These are phyloP conservation scores for Styela plicata DNA, from an alignment of 23 tunicate species.

Conservation along the genomic window DNA sequence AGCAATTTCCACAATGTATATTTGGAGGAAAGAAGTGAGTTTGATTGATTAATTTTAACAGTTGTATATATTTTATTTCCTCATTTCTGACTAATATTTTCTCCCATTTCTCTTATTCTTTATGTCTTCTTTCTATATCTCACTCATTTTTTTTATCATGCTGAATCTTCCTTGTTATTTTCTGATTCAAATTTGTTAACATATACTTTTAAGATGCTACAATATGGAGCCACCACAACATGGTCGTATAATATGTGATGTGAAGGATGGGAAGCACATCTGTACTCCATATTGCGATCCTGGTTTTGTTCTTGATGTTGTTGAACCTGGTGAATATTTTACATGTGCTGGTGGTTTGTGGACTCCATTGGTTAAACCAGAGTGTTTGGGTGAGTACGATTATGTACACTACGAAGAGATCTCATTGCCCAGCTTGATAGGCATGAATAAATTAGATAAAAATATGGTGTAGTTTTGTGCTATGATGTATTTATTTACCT, in stretches of 20 bases:
- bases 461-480: too few species aligned
- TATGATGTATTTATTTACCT: too few species aligned
- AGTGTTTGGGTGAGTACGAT: conserved; percentile 86
- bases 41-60: too few species aligned
- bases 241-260: conserved; percentile 80
- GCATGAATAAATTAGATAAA: too few species aligned
- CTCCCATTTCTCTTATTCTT: background rate
- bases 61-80: background rate
- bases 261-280: conserved; percentile 71
- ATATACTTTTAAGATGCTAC: conserved; percentile 42
- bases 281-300: conserved; percentile 76
- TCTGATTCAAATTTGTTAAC: background rate
- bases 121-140: background rate
- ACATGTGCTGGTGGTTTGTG: conserved; percentile 72
- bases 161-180: background rate
- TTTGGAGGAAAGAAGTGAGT: conserved; percentile 69
- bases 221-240: conserved; percentile 93
- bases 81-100: background rate
- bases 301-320: conserved; percentile 59
- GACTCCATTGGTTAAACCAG: conserved; percentile 44
- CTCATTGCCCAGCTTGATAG: too few species aligned
- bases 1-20: conserved; percentile 71
- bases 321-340: conserved; percentile 62
- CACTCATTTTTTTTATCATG: background rate
- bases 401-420: too few species aligned